Percentiles rank a stretch among this genome's conserved stretches.
Conservation (phyloP, 2,113 vertebrate genomes). For the Semnornis frantzii region DNA sequence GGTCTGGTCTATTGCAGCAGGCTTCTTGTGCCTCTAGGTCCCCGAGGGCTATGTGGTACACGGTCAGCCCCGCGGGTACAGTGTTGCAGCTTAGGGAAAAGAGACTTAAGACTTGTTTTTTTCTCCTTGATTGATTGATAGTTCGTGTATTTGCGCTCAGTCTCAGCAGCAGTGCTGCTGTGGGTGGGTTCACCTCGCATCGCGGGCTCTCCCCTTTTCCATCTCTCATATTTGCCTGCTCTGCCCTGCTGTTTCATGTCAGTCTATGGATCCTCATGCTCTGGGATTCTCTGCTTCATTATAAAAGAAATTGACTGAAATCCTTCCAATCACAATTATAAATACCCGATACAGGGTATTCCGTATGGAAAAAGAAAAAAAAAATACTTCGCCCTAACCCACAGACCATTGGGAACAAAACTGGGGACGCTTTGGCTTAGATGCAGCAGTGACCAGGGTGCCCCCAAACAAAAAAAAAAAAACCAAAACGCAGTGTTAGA, state of each 20-base stretch:
- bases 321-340: not conserved
- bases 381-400: not conserved
- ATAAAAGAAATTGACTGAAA: not conserved
- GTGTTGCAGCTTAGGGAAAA: not conserved
- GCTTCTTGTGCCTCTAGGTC: not conserved
- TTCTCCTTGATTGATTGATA: not conserved
- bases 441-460: not conserved
- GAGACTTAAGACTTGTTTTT: not conserved
- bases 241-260: accelerated
- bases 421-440: not conserved
- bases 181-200: accelerated
- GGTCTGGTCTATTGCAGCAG: not conserved
- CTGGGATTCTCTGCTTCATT: not conserved
- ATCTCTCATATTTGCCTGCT: accelerated
- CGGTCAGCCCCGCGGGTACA: not conserved
- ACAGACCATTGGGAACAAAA: not conserved
- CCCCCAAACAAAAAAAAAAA: not conserved
- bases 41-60: accelerated
- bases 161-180: not conserved
- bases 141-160: not conserved
- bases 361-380: not conserved
- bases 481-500: accelerated
- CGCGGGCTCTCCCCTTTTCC: not conserved
- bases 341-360: not conserved
- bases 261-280: not conserved